Evolutionary conservation across 2,797 vertebrate genomes (phyloP), one percentile per base, ranked within the genome.

Genomic region (Poeciliopsis infans): DNA sequence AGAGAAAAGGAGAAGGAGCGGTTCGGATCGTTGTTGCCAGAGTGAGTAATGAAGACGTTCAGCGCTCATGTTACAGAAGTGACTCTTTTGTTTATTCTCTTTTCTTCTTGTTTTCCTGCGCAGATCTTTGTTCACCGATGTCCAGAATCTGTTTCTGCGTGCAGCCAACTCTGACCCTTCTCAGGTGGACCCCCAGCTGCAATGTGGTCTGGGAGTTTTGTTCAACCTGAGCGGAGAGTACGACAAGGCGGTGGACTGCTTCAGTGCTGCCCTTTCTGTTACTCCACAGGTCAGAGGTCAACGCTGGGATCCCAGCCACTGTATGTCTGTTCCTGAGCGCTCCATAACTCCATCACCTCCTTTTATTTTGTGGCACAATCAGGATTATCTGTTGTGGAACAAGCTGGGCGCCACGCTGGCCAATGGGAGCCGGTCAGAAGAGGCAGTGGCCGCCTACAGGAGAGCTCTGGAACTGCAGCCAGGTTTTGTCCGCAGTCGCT

Each of bases 301-400:
- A 10, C 7, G 2, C 16, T 68, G 31, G 77, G 25, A 28, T 28
- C 5, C 11, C 18, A 10, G 31, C 25, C 16, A 33, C 36, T 10
- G 16, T 23, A 6, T 45, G 11, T 71, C n/a, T 55, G 41, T 76
- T 82, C 86, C 47, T 76, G 43, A 84, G 46, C 7, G 55, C 28
- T 4, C 1, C 0, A 0, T 33, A 33, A 61, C 28, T 13, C 8
- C 25, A 28, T 57, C 53, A 13, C 20, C 39, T 41, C 4, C 4
- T 1, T 76, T 49, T 80, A 1, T 0, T 3, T 72, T 59, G 12
- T 18, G 47, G 15, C 75, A 55, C 18, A 18, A 39, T 75, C 82
- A 99, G 98, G 98, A 99, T 90, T 98, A 99, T 88, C 93, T 99
- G 78, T 87, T 99, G 20, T 99, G 98, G 98, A 99, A 99, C 88